phyloP scores from a whole-genome alignment of 2,113 vertebrate genomes.

The Passerina amoena region DNA sequence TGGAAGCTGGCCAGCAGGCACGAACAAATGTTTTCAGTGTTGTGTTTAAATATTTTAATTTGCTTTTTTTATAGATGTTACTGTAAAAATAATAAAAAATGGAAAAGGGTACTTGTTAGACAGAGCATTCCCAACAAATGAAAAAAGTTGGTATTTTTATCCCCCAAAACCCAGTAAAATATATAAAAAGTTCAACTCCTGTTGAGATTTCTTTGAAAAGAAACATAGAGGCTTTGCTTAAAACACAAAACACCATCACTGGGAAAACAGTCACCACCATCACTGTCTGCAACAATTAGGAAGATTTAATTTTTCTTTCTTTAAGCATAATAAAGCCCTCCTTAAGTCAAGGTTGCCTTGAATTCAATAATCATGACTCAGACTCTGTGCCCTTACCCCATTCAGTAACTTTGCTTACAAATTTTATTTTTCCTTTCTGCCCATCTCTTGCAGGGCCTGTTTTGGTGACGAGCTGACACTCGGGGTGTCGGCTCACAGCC shows the following conservation, averaged over 20 bases:
- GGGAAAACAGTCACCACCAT: neutral
- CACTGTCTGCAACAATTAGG: neutral
- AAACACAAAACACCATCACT: neutral
- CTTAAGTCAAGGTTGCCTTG: neutral
- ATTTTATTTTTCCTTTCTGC: neutral
- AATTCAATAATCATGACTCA: neutral
- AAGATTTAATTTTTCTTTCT: neutral
- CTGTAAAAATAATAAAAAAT: constrained; percentile 48
- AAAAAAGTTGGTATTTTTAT: neutral
- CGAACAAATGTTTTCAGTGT: constrained; percentile 58
- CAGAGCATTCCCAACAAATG: neutral
- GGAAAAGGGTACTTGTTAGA: constrained; percentile 17
- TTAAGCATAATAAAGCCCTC: neutral
- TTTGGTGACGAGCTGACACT: neutral
- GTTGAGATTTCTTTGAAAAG: neutral
- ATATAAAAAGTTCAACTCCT: neutral
- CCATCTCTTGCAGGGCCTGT: neutral
- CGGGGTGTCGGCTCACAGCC: neutral
- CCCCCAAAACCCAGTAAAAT: neutral
- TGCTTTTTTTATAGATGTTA: constrained; percentile 20
- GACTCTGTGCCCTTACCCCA: neutral
- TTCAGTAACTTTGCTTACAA: neutral
- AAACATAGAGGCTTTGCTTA: neutral
- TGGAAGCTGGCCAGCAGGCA: constrained; percentile 48
- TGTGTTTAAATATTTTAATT: constrained; percentile 66